Conservation (phyloP, 2,888 invertebrate species). For the Pristionchus japonicus region DNA sequence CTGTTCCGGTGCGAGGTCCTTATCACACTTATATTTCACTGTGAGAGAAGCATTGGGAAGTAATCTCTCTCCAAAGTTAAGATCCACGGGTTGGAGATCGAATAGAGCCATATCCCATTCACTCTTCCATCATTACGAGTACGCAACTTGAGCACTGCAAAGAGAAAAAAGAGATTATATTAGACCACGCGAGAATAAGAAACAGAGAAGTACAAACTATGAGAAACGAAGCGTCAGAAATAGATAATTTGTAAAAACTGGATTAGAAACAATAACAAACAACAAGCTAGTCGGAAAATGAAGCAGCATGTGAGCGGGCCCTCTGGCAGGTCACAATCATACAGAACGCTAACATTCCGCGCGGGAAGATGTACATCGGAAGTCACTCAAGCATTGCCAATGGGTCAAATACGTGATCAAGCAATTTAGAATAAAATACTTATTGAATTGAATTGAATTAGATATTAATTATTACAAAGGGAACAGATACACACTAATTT, state of each 20-base stretch:
- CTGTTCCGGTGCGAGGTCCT: background rate
- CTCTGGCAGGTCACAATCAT: background rate
- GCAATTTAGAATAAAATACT: background rate
- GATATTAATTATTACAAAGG: too few species aligned
- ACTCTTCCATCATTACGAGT: background rate
- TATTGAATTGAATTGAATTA: too few species aligned
- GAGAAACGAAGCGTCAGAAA: background rate
- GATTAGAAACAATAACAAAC: slow-evolving; percentile 17
- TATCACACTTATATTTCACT: background rate
- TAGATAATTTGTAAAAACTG: background rate
- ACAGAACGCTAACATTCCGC: slow-evolving; percentile 34
- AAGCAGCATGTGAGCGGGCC: slow-evolving; percentile 21
- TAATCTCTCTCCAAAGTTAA: background rate
- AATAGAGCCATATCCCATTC: background rate
- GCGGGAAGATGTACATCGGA: background rate
- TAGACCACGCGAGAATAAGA: too few species aligned
- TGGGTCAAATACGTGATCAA: background rate
- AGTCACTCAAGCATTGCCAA: background rate
- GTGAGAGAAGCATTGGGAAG: background rate
- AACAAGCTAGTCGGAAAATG: background rate
- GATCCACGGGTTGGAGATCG: slow-evolving; percentile 20
- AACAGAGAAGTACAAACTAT: background rate
- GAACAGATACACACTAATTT: too few species aligned
- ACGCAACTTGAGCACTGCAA: background rate
- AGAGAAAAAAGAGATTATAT: background rate